Conservation (phyloP, 2,113 vertebrate genomes). For the Psittacus erithacus region DNA sequence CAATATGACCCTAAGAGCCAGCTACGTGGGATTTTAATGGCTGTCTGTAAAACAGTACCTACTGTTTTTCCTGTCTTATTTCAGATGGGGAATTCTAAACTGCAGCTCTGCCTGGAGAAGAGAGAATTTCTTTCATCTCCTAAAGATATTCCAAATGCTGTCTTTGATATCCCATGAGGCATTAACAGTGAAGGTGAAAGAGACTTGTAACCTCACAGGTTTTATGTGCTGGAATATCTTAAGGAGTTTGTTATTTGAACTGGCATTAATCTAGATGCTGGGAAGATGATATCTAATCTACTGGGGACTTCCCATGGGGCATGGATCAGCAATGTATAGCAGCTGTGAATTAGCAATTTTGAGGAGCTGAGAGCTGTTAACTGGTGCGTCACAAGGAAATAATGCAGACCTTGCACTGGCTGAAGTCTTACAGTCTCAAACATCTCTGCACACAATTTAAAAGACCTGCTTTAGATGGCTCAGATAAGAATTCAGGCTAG, state of each 20-base stretch:
- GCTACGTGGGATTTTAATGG: fast-evolving
- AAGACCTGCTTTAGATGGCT: not conserved
- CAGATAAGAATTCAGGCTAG: not conserved
- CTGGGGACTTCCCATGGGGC: not conserved
- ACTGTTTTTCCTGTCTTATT: fast-evolving
- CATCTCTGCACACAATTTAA: not conserved
- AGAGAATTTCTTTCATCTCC: not conserved
- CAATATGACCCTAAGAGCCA: fast-evolving
- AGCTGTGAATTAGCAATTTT: not conserved
- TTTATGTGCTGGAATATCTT: not conserved
- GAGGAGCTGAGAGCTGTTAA: not conserved
- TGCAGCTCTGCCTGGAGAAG: not conserved
- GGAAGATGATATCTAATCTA: not conserved
- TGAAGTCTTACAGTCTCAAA: not conserved
- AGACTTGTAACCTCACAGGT: not conserved
- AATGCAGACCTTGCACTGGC: not conserved
- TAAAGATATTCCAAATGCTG: fast-evolving
- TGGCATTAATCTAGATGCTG: not conserved
- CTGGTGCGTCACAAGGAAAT: not conserved
- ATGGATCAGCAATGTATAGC: not conserved
- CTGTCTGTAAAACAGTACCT: not conserved
- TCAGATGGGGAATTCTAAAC: not conserved
- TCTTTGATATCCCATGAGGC: fast-evolving
- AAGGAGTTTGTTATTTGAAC: not conserved
- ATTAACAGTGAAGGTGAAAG: not conserved